Base-by-base conservation (phyloP, 2,113 vertebrate genomes). In the Leptosomus discolor region DNA sequence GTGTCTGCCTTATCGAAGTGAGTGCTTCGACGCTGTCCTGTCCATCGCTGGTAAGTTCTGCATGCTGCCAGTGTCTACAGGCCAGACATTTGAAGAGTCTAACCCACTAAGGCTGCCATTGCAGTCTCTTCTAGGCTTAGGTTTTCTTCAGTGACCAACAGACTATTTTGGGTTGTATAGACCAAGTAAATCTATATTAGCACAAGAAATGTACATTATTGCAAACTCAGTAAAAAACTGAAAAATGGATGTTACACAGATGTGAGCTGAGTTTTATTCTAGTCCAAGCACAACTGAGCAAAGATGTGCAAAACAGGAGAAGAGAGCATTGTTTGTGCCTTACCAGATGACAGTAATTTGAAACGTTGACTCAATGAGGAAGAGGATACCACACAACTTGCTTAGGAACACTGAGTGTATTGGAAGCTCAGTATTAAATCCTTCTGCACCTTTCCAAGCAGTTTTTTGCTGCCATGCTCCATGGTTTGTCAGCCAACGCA, bases 21-120 rank as follows among this genome's bases (percentile, higher is more conserved):
- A 98, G 87, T 98, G 98, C 91, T 98, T 98, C 39, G 92, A 98
- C 16, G 85, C 98, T 23, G 93, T 98, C 70, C 97, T 98, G 45
- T 98, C 98, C 39, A 97, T 97, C 6, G 93, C 96, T 98, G 98
- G 97, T 97, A 92, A 94, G 32, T 58, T 61, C 32, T 60, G 3
- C 3, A 0, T 26, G 29, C 32, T 48, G 23, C 34, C n/a, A 41
- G 46, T 34, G 57, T 70, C 80, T 70, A 5, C 43, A 61, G 20
- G 32, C 45, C 64, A 94, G 60, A 63, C 12, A 18, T 54, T 20
- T 3, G 61, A 54, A 90, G 17, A 18, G 9, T 46, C 41, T 61
- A 45, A 86, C 63, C 39, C n/a, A 51, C 34, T 58, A 8, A 46
- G 26, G 13, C 39, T 65, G 39, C 14, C 27, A 65, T 17, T 6